These are phyloP conservation scores for Aegotheles bennettii DNA, from an alignment of 2,113 vertebrate genomes.

Conservation along the genomic window DNA sequence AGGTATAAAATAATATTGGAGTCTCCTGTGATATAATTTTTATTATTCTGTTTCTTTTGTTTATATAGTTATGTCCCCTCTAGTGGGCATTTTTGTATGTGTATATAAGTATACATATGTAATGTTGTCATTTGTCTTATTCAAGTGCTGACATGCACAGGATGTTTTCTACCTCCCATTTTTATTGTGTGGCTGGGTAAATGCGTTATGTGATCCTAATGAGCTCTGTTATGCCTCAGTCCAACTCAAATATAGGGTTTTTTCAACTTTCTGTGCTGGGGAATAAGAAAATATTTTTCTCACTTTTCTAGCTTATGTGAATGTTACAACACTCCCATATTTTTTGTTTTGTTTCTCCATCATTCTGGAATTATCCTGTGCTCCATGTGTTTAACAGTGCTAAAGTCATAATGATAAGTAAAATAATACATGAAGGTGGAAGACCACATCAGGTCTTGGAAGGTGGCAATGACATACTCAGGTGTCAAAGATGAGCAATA, in stretches of 20 bases:
- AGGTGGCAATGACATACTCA: background rate
- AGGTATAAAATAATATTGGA: slow-evolving; percentile 15
- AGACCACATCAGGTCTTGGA: background rate
- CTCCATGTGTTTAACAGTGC: background rate
- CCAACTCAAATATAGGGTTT: background rate
- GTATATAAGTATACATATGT: background rate
- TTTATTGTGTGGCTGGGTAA: background rate
- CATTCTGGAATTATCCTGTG: background rate
- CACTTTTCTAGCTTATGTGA: background rate
- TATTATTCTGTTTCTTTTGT: background rate
- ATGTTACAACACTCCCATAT: background rate
- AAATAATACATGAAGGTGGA: background rate
- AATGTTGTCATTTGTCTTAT: slow-evolving; percentile 12
- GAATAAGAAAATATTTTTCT: background rate
- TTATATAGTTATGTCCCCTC: background rate
- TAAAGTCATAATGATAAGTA: background rate
- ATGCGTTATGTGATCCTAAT: background rate
- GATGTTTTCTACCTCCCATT: background rate
- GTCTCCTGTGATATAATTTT: background rate
- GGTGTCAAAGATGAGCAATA: background rate
- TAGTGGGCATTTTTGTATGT: background rate
- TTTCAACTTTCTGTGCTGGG: background rate
- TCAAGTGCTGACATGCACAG: background rate
- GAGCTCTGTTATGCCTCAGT: background rate
- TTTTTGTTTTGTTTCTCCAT: background rate